Evolutionary conservation across 2,113 vertebrate species (phyloP), one percentile per base, ranked within the genome.

Genomic region (Lampris incognitus): DNA sequence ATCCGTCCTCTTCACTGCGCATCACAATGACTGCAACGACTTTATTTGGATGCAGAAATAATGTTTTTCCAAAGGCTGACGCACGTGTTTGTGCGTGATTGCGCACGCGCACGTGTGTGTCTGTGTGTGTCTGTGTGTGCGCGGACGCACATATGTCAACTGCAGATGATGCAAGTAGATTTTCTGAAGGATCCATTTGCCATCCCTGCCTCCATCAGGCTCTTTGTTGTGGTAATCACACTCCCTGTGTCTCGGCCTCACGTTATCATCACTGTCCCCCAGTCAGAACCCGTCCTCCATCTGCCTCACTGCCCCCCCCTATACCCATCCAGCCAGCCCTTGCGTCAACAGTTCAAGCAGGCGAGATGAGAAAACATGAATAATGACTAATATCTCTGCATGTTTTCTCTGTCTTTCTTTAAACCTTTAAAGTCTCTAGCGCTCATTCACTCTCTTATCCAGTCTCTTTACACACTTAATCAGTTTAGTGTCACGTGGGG

Each of bases 171-270:
- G 50, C 51, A n/a, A 37, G 2, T 64, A 83, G 66, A 75, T 69
- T 70, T 63, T 79, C 51, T 84, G 39, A 71, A 76, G 48, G 55
- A 69, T 69, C 69, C 70, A 70, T 85, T 84, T 79, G 76, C 54
- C 3, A 2, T 38, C 58, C 66, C 65, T 76, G 9, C 44, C 64
- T 75, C 68, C 57, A 71, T 83, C 72, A 56, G 60, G 39, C 61
- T 54, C 68, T 83, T 81, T 91, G 88, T 87, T 76, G 36, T 85
- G 79, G 9, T 87, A 84, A 86, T 89, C 46, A 70, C 36, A 7
- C 57, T 73, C 50, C 6, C 49, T 5, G n/a, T 5, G 42, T 74
- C 73, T 38, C 1, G 54, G 10, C 65, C 68, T 78, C 3, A 9
- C 54, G 70, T 87, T 46, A 71, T 71, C 71, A 56, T 62, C 64